Percentiles rank a stretch among this genome's conserved stretches.
Evolutionary conservation across 2,888 invertebrate genomes (phyloP).

Genomic region (Idaea straminata): DNA sequence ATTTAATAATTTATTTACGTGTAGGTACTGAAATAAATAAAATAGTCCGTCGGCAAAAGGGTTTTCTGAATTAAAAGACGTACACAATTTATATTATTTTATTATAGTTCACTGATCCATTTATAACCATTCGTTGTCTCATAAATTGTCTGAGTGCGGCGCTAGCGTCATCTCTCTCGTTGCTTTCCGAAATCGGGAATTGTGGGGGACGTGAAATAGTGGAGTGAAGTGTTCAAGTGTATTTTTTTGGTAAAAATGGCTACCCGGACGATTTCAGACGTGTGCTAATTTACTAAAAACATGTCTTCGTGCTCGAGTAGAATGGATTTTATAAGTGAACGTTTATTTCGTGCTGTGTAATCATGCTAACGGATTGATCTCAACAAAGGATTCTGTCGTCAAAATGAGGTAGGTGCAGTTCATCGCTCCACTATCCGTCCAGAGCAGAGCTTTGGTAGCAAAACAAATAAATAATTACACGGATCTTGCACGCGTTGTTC

Average conservation of each 20-base stretch:
- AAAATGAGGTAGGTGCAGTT: slow-evolving; percentile 77
- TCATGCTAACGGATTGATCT: slow-evolving; percentile 74
- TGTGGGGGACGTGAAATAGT: slow-evolving; percentile 60
- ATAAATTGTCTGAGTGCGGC: slow-evolving; percentile 57
- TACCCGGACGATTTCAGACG: slow-evolving; percentile 60
- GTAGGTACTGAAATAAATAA: background rate
- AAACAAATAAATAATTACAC: slow-evolving; percentile 75
- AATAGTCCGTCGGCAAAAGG: background rate
- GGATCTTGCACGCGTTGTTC: slow-evolving; percentile 56
- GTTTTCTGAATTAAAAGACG: background rate
- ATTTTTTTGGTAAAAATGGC: slow-evolving; percentile 77
- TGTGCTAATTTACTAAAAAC: slow-evolving; percentile 62
- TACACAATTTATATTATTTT: slow-evolving; percentile 15
- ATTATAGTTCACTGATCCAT: slow-evolving; percentile 51
- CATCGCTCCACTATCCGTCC: slow-evolving; percentile 49
- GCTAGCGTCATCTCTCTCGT: slow-evolving; percentile 67
- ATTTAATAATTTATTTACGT: background rate
- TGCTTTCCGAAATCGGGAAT: slow-evolving; percentile 65
- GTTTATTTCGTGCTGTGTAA: slow-evolving; percentile 74
- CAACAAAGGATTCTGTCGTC: slow-evolving; percentile 71
- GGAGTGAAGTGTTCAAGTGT: slow-evolving; percentile 12
- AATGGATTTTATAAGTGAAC: slow-evolving; percentile 76
- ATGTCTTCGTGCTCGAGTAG: slow-evolving; percentile 65
- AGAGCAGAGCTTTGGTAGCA: slow-evolving; percentile 61
- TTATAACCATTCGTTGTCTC: slow-evolving; percentile 57